Evolutionary conservation across 2,797 vertebrate species (phyloP).

Genomic region (Dendrocincla tyrannina): DNA sequence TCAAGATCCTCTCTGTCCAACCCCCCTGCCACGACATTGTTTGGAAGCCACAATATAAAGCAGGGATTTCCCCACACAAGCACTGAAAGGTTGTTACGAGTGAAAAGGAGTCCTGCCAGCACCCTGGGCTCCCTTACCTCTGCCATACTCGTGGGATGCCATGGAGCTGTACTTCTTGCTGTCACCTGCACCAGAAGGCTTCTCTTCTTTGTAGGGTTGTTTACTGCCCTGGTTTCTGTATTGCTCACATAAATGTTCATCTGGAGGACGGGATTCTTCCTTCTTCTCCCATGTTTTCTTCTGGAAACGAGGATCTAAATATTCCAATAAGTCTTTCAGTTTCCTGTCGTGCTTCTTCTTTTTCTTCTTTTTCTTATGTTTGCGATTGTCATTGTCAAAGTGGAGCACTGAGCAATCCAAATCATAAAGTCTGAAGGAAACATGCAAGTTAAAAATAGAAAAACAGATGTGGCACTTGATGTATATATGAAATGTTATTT

Average conservation of each 20-base stretch:
- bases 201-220: background rate
- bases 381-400: conserved; percentile 76
- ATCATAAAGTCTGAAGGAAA: conserved; percentile 74
- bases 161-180: conserved; percentile 39
- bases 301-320: background rate
- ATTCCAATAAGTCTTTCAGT: conserved; percentile 52
- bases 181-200: conserved; percentile 30
- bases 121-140: conserved; percentile 65
- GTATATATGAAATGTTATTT: background rate
- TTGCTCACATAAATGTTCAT: conserved; percentile 34
- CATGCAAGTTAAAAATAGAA: conserved; percentile 29
- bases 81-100: background rate
- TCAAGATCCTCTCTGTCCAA: background rate
- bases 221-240: conserved; percentile 12
- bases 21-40: background rate
- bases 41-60: background rate
- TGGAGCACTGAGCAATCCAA: conserved; percentile 73
- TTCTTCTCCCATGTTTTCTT: conserved; percentile 39
- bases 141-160: background rate
- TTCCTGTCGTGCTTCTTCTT: conserved; percentile 78
- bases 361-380: conserved; percentile 86
- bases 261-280: conserved; percentile 13
- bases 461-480: conserved; percentile 38
- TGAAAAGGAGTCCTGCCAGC: background rate
- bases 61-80: background rate